Evolutionary conservation across 2,113 vertebrate genomes (phyloP), one percentile per base, ranked within the genome.

Genomic region (Cottus gobio): DNA sequence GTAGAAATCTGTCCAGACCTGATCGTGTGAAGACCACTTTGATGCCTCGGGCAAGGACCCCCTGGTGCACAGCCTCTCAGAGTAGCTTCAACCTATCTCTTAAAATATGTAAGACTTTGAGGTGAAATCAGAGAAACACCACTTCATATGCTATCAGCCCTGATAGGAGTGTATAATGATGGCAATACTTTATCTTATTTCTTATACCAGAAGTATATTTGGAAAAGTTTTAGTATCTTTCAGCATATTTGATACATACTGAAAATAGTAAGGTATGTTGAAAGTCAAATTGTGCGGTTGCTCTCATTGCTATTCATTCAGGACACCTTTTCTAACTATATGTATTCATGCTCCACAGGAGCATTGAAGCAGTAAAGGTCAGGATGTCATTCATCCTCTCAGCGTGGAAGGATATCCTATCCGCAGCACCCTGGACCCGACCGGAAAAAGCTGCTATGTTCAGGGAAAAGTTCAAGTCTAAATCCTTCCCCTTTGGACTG

Each of bases 381-480:
- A 87, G 77, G 77, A 85, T 80, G 82, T 79, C 86, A 89, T 90
- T 93, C 81, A 93, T 92, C 87, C 79, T 89, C 90, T 74, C 85
- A 84, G 87, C 63, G 22, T 42, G 86, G 73, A 77, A 89, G 87
- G 91, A 88, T 80, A 88, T 90, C 85, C 88, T 84, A 76, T 82
- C 67, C 71, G 74, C 69, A 82, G 68, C 79, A 46, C 75, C 36
- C 62, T 74, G 81, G 44, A 82, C 78, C 85, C 62, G 44, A 79
- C 84, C 79, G 88, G 81, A 82, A 87, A 85, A 87, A 65, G 34
- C 48, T 64, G 70, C 54, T 39, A 68, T 44, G 81, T 75, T 80
- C 67, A 79, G 20, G 24, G 54, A 89, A 89, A 91, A 85, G 92
- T 88, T 75, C 82, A 69, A 83, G 80, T 85, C 85, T 54, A 87